These are phyloP conservation scores for Ptycholaimellus sp. DNA, from an alignment of 2,888 invertebrate species.

Conservation along the genomic window DNA sequence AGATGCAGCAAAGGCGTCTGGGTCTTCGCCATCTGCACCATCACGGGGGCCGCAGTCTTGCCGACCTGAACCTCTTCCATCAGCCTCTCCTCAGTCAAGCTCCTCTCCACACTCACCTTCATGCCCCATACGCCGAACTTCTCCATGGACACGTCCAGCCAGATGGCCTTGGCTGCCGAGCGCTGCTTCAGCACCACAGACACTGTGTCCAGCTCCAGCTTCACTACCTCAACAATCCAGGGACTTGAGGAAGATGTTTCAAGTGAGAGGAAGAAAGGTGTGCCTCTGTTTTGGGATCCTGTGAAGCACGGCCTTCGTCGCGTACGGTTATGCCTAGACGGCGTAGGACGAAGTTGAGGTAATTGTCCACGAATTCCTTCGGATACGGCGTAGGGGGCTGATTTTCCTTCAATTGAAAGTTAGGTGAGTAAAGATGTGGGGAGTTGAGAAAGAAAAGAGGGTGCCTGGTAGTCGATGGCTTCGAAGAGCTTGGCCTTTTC, in stretches of 20 bases:
- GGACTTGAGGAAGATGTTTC: conserved; percentile 3
- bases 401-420: conserved; percentile 38
- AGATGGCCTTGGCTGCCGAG: too few species aligned
- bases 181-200: conserved; percentile 40
- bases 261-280: not conserved
- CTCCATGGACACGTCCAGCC: conserved; percentile 41
- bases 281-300: not conserved
- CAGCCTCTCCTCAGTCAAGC: too few species aligned
- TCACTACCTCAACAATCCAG: conserved; percentile 18
- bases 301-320: too few species aligned
- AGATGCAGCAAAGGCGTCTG: conserved; percentile 49
- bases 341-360: conserved; percentile 45
- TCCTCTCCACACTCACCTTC: too few species aligned
- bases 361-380: conserved; percentile 47
- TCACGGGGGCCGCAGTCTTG: conserved; percentile 34
- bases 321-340: too few species aligned
- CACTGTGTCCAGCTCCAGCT: conserved; percentile 26
- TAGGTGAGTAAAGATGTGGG: not conserved
- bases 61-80: too few species aligned
- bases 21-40: conserved; percentile 45
- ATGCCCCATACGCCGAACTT: conserved; percentile 44
- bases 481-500: conserved; percentile 75
- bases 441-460: not conserved
- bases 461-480: conserved; percentile 67
- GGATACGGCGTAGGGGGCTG: conserved; percentile 33